phyloP scores from a whole-genome alignment of 2,113 vertebrate species.

The Hemibagrus wyckioides region DNA sequence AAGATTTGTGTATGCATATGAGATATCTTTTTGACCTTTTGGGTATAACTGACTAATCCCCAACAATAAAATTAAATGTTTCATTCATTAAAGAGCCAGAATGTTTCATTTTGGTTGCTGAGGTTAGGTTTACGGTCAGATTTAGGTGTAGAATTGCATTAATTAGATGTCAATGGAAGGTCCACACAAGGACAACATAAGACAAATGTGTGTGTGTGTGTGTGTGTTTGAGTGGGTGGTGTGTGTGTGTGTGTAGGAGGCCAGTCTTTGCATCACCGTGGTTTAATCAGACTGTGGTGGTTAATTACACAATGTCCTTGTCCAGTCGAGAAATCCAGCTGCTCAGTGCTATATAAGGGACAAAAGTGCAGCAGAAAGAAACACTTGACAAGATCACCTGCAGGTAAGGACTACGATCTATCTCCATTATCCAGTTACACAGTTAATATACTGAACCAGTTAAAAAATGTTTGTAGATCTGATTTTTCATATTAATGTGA shows the following conservation, averaged over 20 bases:
- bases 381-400: constrained; percentile 10
- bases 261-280: constrained; percentile 37
- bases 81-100: neutral
- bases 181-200: neutral
- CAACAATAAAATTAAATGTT: neutral
- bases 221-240: constrained; percentile 5
- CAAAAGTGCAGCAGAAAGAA: constrained; percentile 11
- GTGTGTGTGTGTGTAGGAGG: constrained; percentile 33
- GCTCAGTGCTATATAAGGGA: constrained; percentile 49
- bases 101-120: neutral
- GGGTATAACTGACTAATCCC: neutral
- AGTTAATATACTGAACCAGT: neutral
- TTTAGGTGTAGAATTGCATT: neutral
- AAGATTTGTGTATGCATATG: neutral
- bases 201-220: neutral
- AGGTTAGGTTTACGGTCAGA: neutral
- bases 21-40: neutral
- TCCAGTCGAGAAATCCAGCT: constrained; percentile 53
- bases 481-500: neutral
- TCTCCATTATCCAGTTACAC: neutral
- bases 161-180: neutral
- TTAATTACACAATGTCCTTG: constrained; percentile 50
- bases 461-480: neutral
- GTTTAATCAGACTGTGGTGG: constrained; percentile 52
- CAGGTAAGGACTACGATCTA: constrained; percentile 31